Evolutionary conservation across 2,113 vertebrate genomes (phyloP).

Genomic region (Tragelaphus buxtoni): DNA sequence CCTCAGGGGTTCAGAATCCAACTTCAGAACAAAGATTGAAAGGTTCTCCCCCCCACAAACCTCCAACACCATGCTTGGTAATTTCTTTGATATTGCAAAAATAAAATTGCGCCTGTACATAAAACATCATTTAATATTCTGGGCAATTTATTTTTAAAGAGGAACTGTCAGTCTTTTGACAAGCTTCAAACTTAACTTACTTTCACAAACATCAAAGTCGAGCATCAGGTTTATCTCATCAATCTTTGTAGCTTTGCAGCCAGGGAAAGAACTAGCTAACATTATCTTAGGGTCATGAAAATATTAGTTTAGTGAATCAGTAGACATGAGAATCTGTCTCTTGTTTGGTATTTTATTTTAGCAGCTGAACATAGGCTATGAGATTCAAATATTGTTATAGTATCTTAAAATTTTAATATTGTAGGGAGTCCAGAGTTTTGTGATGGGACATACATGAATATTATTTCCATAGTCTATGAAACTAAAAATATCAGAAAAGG

Average conservation of each 20-base stretch:
- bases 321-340: background rate
- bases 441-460: background rate
- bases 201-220: conserved; percentile 47
- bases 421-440: background rate
- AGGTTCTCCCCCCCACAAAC: fast-evolving
- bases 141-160: conserved; percentile 47
- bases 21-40: conserved; percentile 15
- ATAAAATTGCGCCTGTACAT: background rate
- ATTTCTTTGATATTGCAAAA: conserved; percentile 25
- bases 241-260: conserved; percentile 18
- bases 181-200: conserved; percentile 41
- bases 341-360: conserved; percentile 25
- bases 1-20: background rate
- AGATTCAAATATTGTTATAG: background rate
- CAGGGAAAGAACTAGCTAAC: background rate
- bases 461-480: background rate
- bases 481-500: background rate
- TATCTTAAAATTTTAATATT: conserved; percentile 12
- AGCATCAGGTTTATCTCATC: conserved; percentile 31
- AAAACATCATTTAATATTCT: conserved; percentile 51
- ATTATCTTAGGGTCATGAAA: conserved; percentile 37
- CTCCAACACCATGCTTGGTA: background rate
- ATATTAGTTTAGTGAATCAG: conserved; percentile 28
- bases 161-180: conserved; percentile 30
- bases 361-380: background rate